Evolutionary conservation across 2,797 vertebrate genomes (phyloP).

Genomic region (Margarornis squamiger): DNA sequence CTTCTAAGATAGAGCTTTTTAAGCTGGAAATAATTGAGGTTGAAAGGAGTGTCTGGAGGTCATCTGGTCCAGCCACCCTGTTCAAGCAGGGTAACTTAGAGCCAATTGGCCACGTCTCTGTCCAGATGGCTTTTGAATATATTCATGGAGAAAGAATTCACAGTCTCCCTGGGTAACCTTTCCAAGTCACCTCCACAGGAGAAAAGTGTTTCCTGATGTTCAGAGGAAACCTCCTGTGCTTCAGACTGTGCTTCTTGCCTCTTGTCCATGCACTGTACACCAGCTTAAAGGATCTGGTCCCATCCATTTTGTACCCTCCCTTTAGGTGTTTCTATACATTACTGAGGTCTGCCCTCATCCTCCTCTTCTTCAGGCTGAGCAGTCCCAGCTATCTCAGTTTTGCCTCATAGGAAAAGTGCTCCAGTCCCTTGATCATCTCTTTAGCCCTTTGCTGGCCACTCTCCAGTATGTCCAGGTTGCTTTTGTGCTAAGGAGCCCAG

Average conservation of each 20-base stretch:
- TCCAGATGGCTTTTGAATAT: neutral
- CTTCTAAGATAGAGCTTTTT: neutral
- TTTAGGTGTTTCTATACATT: neutral
- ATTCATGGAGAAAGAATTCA: neutral
- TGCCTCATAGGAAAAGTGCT: neutral
- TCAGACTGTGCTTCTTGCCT: neutral
- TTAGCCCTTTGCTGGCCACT: neutral
- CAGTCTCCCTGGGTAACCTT: neutral
- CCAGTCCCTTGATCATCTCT: neutral
- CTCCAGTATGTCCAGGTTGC: fast-evolving
- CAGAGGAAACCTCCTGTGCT: neutral
- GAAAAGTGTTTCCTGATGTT: neutral
- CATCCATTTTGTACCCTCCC: fast-evolving
- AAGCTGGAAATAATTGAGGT: neutral
- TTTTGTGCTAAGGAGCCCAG: neutral
- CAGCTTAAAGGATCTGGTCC: neutral
- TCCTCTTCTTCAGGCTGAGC: neutral
- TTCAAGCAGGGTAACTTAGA: neutral
- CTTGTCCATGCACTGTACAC: neutral
- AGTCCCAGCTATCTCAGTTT: neutral
- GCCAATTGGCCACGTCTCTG: fast-evolving
- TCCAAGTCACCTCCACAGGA: neutral
- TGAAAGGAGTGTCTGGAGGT: neutral
- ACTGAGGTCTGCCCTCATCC: neutral
- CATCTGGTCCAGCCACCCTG: neutral